Base-by-base conservation (phyloP, 2,888 invertebrate genomes). In the Stenodera caucasica region DNA sequence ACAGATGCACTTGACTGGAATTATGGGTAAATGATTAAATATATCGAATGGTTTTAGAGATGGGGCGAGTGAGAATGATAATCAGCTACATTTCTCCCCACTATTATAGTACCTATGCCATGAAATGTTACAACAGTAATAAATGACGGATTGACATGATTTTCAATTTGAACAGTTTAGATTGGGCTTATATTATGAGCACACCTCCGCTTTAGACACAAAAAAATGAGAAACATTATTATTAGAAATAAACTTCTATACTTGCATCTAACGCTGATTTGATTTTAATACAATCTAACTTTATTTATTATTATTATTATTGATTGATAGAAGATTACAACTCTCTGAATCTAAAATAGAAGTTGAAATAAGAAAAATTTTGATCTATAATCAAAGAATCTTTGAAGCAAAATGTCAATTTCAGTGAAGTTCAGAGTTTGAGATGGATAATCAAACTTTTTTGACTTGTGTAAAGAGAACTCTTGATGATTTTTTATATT, bases 1-100 rank as follows among this genome's bases (percentile, higher is more conserved):
- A 53, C 66, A 66, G 66, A 58, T 66, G 66, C 57, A 63, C 37
- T 61, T 66, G 66, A 66, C 65, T 61, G 51, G 53, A 63, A 63
- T 61, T 59, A 66, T 66, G 59, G 61, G 61, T 59, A 66, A 66
- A 63, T 63, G 63, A 63, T 65, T 61, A 54, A 65, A 62, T 56
- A 56, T 57, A 56, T 63, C 61, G 53, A 63, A 57, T 51, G 12
- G 55, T 32, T n/a, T n/a, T 51, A 53, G 53, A 55, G 55, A 53
- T 45, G 11, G 55, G 45, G 53, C 26, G 58, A 21, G 30, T 49
- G 49, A 29, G 29, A 52, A 37, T 56, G 54, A 23, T 57, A 52
- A 45, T 40, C 45, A 53, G 45, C 11, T 21, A 45, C 45, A 4
- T 45, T 45, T 21, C 45, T 12, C 45, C 18, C 45, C n/a, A n/a